Percentiles rank a stretch among this genome's conserved stretches.
phyloP scores from a whole-genome alignment of 2,113 vertebrate genomes.

The Coptodon bakossiorum region DNA sequence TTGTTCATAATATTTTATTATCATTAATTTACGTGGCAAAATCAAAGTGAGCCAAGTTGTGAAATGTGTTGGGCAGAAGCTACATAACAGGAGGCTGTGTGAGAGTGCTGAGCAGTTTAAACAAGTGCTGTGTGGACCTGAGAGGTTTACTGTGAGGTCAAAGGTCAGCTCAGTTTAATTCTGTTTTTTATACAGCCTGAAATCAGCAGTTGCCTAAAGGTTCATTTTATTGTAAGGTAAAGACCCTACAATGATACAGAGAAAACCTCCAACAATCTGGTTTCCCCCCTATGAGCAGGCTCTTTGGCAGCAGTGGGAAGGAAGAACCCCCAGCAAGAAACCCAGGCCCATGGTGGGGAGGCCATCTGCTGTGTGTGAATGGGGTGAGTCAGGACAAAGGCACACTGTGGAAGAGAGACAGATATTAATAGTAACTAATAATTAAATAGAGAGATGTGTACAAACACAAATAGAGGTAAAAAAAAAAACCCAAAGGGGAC shows the following conservation, averaged over 20 bases:
- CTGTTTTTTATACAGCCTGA: background rate
- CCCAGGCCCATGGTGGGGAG: background rate
- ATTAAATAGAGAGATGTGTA: background rate
- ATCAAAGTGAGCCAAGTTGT: background rate
- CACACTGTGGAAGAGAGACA: accelerated
- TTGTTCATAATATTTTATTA: background rate
- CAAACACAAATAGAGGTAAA: background rate
- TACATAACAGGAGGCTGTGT: background rate
- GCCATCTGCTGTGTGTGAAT: background rate
- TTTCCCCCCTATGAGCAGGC: background rate
- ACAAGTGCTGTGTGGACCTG: background rate
- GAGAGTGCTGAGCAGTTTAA: too few relatives aligned
- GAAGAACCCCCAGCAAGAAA: background rate
- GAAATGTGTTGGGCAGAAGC: background rate
- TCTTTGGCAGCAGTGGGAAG: background rate
- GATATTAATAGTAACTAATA: background rate
- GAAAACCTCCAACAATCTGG: accelerated
- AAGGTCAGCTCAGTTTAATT: background rate
- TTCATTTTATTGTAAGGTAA: background rate
- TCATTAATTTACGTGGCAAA: background rate
- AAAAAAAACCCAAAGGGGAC: background rate
- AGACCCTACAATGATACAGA: background rate
- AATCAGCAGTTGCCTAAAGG: background rate
- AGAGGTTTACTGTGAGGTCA: background rate
- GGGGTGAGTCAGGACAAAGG: background rate